phyloP scores from a whole-genome alignment of 2,113 vertebrate genomes.

The Ceratotherium simum region DNA sequence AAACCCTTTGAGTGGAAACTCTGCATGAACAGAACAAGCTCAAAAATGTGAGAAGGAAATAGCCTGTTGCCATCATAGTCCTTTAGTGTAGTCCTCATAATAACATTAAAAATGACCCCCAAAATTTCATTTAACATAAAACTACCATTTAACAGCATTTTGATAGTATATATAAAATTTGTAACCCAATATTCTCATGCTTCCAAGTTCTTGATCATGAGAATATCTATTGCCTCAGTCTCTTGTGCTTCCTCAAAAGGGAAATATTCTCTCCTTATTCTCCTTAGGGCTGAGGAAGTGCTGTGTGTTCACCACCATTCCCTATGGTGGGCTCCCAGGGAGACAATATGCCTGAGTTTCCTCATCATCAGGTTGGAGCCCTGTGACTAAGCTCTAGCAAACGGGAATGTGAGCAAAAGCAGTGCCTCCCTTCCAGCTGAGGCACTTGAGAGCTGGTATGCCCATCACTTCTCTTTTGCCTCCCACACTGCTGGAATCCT shows the following conservation, averaged over 20 bases:
- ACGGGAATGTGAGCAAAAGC: rapidly evolving
- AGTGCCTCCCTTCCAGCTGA: rapidly evolving
- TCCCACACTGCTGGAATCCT: rapidly evolving
- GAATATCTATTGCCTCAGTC: background rate
- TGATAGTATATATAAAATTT: too few species aligned
- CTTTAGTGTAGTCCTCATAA: rapidly evolving
- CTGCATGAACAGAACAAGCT: too few species aligned
- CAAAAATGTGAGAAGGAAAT: rapidly evolving
- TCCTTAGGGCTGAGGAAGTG: background rate
- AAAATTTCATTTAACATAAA: background rate
- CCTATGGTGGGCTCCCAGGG: background rate
- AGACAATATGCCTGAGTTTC: background rate
- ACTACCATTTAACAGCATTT: background rate
- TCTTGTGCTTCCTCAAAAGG: background rate
- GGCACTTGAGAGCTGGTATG: rapidly evolving
- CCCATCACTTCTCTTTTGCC: rapidly evolving
- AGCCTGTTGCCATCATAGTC: rapidly evolving
- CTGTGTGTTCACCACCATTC: rapidly evolving
- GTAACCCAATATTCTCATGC: background rate
- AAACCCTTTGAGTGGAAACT: rapidly evolving
- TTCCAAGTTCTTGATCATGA: too few species aligned
- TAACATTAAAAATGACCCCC: background rate
- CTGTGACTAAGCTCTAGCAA: rapidly evolving
- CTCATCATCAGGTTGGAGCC: background rate
- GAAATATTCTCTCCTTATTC: background rate